Evolutionary conservation across 1,140 invertebrate species (phyloP), one percentile per base, ranked within the genome.

Genomic region (Alviniconcha marisindica): DNA sequence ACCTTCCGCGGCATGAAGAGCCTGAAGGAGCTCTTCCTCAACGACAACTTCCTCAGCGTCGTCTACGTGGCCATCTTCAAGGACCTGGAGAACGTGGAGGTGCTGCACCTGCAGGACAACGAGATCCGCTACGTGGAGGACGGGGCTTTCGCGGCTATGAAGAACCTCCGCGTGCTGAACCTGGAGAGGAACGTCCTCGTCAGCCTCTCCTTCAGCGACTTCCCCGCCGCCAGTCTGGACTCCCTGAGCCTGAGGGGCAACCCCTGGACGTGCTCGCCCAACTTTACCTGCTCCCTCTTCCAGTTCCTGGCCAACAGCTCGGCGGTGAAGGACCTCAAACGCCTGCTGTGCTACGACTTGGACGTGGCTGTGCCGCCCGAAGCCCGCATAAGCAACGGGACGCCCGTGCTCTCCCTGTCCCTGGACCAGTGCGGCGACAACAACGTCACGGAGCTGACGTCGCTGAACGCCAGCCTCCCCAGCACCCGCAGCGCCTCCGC

Each of bases 61-160:
- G 77, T 91, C 2, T 77, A 33, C 3, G 15, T 36, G 2, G 80
- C 76, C 2, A 80, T 84, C 3, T 90, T 91, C 63, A 77, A 63
- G 28, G 86, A 83, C 15, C 36, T 88, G 31, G 71, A 76, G 0
- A 81, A 85, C 15, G 77, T 91, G n/a, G 80, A 86, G 40, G 73
- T 84, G 31, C 42, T 91, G 2, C 81, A 84, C 74, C 82, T 91
- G 21, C 83, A 89, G 31, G 83, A 87, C 51, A 91, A 91, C 56
- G 33, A 60, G 7, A 85, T 91, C 28, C 21, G 44, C 2, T 81
- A 81, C 42, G 86, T 91, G 44, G 88, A 89, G 18, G 42, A 69
- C 2, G 76, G 79, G 7, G 76, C 84, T 18, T 87, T 91, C 54
- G 63, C 54, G 10, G 28, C 21, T 33, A 73, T 87, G n/a, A 63